Percentiles rank a stretch among this genome's conserved stretches.
These are phyloP conservation scores for Takifugu rubripes DNA, from an alignment of 2,797 vertebrate species.

Conservation along the genomic window DNA sequence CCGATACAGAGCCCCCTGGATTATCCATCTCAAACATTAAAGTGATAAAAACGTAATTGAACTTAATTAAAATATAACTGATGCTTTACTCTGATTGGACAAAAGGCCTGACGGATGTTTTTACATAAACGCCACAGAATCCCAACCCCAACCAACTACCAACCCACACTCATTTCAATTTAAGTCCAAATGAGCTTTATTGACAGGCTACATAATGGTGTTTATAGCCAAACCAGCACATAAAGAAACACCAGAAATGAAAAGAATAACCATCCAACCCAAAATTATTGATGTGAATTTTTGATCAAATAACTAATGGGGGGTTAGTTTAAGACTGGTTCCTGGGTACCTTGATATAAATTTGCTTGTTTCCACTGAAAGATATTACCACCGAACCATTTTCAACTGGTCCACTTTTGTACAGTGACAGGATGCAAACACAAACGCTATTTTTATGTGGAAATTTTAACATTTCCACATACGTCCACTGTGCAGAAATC, in stretches of 20 bases:
- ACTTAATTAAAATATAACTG: constrained; percentile 57
- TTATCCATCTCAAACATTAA: constrained; percentile 31
- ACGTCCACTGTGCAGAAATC: no score
- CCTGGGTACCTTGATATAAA: no score
- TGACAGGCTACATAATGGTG: background rate
- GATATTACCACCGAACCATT: no score
- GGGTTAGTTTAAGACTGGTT: no score
- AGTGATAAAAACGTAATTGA: constrained; percentile 60
- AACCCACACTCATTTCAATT: background rate
- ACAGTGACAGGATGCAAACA: no score
- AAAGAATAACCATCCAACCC: background rate
- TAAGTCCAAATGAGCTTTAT: background rate
- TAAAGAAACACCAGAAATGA: background rate
- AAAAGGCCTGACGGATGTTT: constrained; percentile 10
- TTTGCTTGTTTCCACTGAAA: no score
- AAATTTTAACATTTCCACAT: no score
- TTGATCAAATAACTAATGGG: no score
- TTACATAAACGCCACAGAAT: background rate
- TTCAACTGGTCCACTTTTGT: no score
- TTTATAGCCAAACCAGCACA: background rate
- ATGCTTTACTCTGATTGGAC: constrained; percentile 33
- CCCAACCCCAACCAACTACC: background rate
- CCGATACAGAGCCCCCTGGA: constrained; percentile 21
- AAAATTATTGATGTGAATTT: no score
- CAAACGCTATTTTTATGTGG: no score